Conservation (phyloP, 2,888 invertebrate genomes). For the Tridacna gigas region DNA sequence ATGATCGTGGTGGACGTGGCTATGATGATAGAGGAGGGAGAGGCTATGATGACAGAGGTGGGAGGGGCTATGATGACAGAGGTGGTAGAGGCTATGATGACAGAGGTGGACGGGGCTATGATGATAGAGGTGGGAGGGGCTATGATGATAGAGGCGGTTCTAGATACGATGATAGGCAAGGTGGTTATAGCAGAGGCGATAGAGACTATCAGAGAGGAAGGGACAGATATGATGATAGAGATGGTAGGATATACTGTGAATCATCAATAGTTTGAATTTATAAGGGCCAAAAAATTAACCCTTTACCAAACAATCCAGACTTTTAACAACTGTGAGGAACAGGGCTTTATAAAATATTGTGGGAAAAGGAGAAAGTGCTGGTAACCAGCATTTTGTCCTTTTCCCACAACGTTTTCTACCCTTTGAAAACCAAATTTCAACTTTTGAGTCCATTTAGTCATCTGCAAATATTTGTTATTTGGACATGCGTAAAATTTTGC, state of each 20-base stretch:
- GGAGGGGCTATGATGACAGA: conserved; percentile 26
- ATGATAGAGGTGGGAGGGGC: conserved; percentile 64
- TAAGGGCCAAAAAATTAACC: too few relatives aligned
- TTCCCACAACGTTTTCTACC: too few relatives aligned
- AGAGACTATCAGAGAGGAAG: conserved; percentile 13
- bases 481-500: too few relatives aligned
- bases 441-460: too few relatives aligned
- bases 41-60: conserved; percentile 20
- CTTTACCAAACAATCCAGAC: too few relatives aligned
- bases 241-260: conserved; percentile 13
- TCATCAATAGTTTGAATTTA: too few relatives aligned
- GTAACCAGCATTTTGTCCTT: too few relatives aligned
- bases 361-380: too few relatives aligned
- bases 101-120: conserved; percentile 46
- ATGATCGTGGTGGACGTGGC: conserved; percentile 22
- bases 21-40: conserved; percentile 17
- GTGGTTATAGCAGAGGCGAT: conserved; percentile 51
- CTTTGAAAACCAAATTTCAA: too few relatives aligned
- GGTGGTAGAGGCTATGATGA: conserved; percentile 69
- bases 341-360: too few relatives aligned
- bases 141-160: conserved; percentile 57
- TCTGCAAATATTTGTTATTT: too few relatives aligned
- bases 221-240: conserved; percentile 52
- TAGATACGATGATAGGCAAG: conserved; percentile 43
- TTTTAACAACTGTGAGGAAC: too few relatives aligned